Conservation (phyloP, 2,113 vertebrate species). For the Serinus canaria region DNA sequence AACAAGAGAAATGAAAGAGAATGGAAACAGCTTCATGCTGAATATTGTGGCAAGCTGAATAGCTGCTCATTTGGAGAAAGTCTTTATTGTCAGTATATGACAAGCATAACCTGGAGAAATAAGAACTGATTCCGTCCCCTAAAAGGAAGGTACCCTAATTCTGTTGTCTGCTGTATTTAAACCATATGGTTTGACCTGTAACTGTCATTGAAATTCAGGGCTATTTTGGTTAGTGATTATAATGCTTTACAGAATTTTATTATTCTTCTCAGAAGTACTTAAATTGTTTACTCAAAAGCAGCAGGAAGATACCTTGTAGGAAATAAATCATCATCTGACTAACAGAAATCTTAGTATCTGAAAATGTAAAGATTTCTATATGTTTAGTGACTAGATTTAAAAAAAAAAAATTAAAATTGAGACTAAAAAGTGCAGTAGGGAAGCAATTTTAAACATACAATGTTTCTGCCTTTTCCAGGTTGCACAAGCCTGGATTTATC, state of each 20-base stretch:
- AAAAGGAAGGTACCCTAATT: not conserved
- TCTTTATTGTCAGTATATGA: not conserved
- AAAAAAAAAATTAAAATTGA: not conserved
- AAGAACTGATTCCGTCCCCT: not conserved
- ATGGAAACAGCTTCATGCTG: not conserved
- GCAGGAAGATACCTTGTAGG: not conserved
- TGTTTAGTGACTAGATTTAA: not conserved
- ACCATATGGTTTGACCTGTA: not conserved
- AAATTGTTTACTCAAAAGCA: not conserved
- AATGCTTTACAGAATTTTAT: not conserved
- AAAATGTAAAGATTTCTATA: not conserved
- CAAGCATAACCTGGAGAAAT: not conserved
- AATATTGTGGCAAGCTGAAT: not conserved
- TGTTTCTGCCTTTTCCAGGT: not conserved
- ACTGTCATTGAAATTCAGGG: not conserved
- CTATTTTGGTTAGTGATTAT: not conserved
- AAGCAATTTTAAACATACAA: not conserved
- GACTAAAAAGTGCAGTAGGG: not conserved
- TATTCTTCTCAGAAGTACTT: not conserved
- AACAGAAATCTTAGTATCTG: not conserved
- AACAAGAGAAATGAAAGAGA: not conserved
- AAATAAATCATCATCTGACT: not conserved
- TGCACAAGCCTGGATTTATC: not conserved
- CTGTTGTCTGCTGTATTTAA: not conserved
- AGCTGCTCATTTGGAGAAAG: not conserved